Percentiles rank a stretch among this genome's conserved stretches.
These are phyloP conservation scores for Paradoxurus hermaphroditus DNA, from an alignment of 2,113 vertebrate genomes.

Conservation along the genomic window DNA sequence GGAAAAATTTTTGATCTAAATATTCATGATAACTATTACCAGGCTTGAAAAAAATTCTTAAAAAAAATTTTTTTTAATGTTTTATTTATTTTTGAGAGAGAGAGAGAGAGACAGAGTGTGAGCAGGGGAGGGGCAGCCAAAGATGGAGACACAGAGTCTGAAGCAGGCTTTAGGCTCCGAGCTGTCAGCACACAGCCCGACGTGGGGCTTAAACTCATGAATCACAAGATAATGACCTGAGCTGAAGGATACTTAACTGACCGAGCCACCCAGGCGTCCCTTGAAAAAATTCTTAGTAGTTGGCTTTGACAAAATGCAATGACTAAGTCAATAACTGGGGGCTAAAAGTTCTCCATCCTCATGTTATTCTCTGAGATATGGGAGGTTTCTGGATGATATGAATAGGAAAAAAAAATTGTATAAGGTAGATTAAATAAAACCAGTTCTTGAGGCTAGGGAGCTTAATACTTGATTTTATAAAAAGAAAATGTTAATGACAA, in stretches of 20 bases:
- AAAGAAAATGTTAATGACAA: background rate
- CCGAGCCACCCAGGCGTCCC: no score
- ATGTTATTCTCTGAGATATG: background rate
- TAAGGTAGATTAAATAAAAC: background rate
- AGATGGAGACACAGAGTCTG: no score
- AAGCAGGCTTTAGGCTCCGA: no score
- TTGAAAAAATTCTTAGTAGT: background rate
- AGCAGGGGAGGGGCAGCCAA: no score
- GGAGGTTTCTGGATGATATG: background rate
- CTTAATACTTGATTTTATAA: constrained; percentile 45
- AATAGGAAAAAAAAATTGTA: background rate
- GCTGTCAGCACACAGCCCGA: no score
- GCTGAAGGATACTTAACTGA: no score
- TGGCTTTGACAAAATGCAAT: background rate
- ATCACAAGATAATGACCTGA: no score
- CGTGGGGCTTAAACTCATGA: no score
- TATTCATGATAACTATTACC: background rate
- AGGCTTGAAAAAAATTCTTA: background rate
- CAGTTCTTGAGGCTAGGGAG: background rate
- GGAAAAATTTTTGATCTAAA: background rate
- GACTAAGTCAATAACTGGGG: background rate
- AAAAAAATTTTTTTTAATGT: no score
- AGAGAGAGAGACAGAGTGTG: no score
- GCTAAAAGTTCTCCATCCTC: background rate
- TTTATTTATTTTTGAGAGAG: no score